Base-by-base conservation (phyloP, 2,113 vertebrate species). In the Pao palembangensis region DNA sequence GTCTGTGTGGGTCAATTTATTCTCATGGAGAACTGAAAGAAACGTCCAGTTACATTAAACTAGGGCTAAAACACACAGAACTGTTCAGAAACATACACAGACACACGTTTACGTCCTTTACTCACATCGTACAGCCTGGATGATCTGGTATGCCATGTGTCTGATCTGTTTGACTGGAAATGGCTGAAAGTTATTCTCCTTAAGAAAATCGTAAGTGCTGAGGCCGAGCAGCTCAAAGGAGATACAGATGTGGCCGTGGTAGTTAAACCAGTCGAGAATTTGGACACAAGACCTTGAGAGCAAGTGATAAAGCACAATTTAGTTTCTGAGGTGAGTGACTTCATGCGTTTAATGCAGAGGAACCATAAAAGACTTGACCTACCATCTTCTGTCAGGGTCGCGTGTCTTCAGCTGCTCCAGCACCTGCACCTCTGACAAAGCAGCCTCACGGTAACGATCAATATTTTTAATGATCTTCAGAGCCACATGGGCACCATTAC, bases 391-490 rank as follows among this genome's bases (percentile, higher is more conserved):
- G 69, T 91, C 90, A 64, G 83, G 87, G 84, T 98, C 94, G 46
- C 94, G 92, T 51, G 90, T 89, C 81, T 94, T 96, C 57, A 99
- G 88, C 69, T 96, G 93, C 52, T 95, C 92, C 75, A 99, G 88
- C 55, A 98, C 95, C 80, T 96, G 92, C 80, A 99, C 93, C 91
- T 99, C 96, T 81, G 95, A 96, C 82, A 92, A 88, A 50, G 96
- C 96, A 63, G 95, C 96, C 71, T 99, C 96, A 47, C 94, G 92
- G 86, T 98, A 99, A 82, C 94, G 93, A 82, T 93, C 93, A 85
- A 98, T 92, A 86, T 96, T 99, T 95, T 99, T 99, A 86, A 99
- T 94, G 55, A 99, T 98, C 95, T 99, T 99, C 91, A 99, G 90
- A 78, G 96, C 96, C 56, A 99, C 88, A 59, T 92, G 93, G 78